A percentile compares a stretch with the other conserved stretches of the same genome.
phyloP scores from a whole-genome alignment of 53 echinoderm and acorn worm species.

The Crossaster papposus region DNA sequence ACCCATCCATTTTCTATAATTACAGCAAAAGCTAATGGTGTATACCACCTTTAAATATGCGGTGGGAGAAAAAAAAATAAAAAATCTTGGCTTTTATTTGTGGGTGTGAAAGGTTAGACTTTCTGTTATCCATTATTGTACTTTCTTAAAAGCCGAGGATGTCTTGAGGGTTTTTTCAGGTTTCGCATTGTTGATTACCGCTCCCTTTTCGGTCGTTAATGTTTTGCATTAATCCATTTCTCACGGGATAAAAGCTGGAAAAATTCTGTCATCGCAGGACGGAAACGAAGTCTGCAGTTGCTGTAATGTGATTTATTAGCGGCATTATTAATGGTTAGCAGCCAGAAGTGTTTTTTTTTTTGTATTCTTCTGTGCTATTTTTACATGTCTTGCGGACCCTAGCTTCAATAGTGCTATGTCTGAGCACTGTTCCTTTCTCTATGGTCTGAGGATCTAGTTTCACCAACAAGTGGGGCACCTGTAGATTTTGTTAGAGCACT shows the following conservation, averaged over 20 bases:
- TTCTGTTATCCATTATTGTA: not conserved
- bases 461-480: too few relatives aligned
- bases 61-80: not conserved
- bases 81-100: not conserved
- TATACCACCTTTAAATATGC: too few relatives aligned
- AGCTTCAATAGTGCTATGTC: too few relatives aligned
- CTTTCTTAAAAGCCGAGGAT: not conserved
- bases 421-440: too few relatives aligned
- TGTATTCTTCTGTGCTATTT: not conserved
- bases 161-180: slow-evolving; percentile 3
- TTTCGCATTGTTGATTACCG: not conserved
- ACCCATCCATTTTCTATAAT: too few relatives aligned
- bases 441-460: too few relatives aligned
- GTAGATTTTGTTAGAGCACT: too few relatives aligned
- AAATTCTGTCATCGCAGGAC: not conserved
- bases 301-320: slow-evolving; percentile 36
- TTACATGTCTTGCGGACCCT: too few relatives aligned
- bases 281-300: not conserved
- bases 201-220: not conserved
- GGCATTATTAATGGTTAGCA: not conserved
- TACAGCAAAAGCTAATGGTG: too few relatives aligned
- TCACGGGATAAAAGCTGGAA: slow-evolving; percentile 8
- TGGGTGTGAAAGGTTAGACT: slow-evolving; percentile 16
- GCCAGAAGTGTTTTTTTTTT: not conserved
- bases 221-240: not conserved